These are phyloP conservation scores for Spinibarbus caldwelli DNA, from an alignment of 2,797 vertebrate genomes.

Conservation along the genomic window DNA sequence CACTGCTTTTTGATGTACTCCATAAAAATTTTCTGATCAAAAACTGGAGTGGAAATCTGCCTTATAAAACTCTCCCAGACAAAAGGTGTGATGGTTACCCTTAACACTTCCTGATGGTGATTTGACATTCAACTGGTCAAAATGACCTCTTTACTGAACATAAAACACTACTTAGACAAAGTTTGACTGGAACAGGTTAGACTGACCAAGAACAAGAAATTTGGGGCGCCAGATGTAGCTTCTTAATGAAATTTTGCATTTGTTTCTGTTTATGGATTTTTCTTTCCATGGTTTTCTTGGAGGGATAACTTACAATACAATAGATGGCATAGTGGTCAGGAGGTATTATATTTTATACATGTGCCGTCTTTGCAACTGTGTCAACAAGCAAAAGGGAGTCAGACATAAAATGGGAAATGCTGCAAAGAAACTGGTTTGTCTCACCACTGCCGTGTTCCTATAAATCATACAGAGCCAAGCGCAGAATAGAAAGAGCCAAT, in stretches of 20 bases:
- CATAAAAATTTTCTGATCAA: not conserved
- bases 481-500: constrained; percentile 10
- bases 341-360: constrained; percentile 64
- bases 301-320: constrained; percentile 53
- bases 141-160: not conserved
- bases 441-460: not conserved
- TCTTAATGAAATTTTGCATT: not conserved
- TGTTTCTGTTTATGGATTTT: not conserved
- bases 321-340: constrained; percentile 46
- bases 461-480: constrained; percentile 28
- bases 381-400: constrained; percentile 60
- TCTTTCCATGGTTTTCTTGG: not conserved
- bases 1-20: not conserved
- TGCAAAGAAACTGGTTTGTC: constrained; percentile 42
- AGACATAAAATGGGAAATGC: constrained; percentile 46
- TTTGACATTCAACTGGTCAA: constrained; percentile 25
- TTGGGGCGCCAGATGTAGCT: not conserved
- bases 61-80: not conserved
- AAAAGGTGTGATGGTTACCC: constrained; percentile 4
- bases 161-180: not conserved
- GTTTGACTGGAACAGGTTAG: not conserved
- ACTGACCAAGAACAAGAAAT: not conserved
- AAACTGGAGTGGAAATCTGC: not conserved
- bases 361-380: constrained; percentile 59
- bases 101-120: constrained; percentile 48